Base-by-base conservation (phyloP, 2,797 vertebrate genomes). In the Mormyrus hasselquistii region DNA sequence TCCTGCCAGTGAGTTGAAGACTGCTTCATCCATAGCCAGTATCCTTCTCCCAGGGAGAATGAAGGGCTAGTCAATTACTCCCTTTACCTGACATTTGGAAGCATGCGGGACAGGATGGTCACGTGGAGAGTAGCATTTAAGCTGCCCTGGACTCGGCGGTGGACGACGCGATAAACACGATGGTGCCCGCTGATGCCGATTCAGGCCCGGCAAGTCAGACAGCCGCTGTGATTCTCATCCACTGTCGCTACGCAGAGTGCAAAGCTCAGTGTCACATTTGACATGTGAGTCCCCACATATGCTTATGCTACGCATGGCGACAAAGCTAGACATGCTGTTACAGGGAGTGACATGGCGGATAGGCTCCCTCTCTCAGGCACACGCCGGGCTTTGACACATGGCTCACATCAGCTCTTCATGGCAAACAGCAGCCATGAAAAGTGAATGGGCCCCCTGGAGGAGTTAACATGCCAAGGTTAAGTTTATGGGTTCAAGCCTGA, bases 211-310 rank as follows among this genome's bases (percentile, higher is more conserved):
- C 34, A 3, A n/a, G 7, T 44, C 55, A 62, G 59, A 84, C 53
- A 88, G 88, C 44, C 22, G 25, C 86, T 89, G 89, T 88, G 89
- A 90, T 59, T 87, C 89, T n/a, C 59, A 44, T 85, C 90, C 89
- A 85, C 90, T 88, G 84, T 88, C 82, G 59, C 89, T 89, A 87
- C 73, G 25, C 86, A 44, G 62, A 86, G 76, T 86, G 73, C 55
- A n/a, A 57, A 86, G 89, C 90, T 90, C 91, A 91, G 90, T 89
- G 90, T 91, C 90, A 90, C 86, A 87, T 83, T 90, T 52, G 89
- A 84, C 83, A 79, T 89, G 89, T 85, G 90, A 91, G 89, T 89
- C 89, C 65, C 90, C 57, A 89, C 90, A 91, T 65, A 88, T 88
- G 88, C 90, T 92, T 91, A 90, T 38, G 87, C 87, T 49, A 41